Base-by-base conservation (phyloP, 2,113 vertebrate genomes). In the Limanda limanda region DNA sequence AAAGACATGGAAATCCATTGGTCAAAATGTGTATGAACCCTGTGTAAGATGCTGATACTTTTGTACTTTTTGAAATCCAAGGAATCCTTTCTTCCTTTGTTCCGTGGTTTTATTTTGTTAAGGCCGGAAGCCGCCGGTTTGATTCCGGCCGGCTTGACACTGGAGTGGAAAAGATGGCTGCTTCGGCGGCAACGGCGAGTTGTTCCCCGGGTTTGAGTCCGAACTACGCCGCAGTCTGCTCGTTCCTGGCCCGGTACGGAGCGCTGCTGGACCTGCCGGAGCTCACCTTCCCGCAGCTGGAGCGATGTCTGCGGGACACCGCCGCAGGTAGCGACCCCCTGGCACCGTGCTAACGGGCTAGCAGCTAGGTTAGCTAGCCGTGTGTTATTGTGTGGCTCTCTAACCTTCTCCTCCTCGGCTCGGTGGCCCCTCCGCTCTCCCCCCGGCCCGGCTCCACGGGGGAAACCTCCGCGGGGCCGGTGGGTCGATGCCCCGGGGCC, bases 211-310 rank as follows among this genome's bases (percentile, higher is more conserved):
- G 95, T 82, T 94, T 96, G 64, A 96, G 96, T 94, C 96, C 97
- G 62, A 96, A 96, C 94, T 99, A 97, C 92, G 97, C 97, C 83
- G 97, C 97, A 37, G 95, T 99, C 75, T 99, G 97, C 89, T 99
- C 97, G 5, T 99, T 99, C 73, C 78, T 99, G 81, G 97, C 98
- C 90, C 95, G 97, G 2, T 99, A 98, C 83, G 97, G 97, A 59
- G 93, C 95, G 31, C 79, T 95, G 84, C 77, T 99, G 87, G 97
- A 98, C 74, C 89, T 99, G 60, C 97, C 97, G 62, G 97, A 98
- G 93, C 86, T 98, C 78, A 96, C 95, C 47, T 97, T 98, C 81
- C 95, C 97, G 0, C 96, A 96, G 94, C 95, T 99, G 94, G 97
- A 98, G 91, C 90, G 96, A 63, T 96, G 96, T 91, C 94, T 99